These are phyloP conservation scores for Chaetodon trifasciatus DNA, from an alignment of 2,797 vertebrate species.

Conservation along the genomic window DNA sequence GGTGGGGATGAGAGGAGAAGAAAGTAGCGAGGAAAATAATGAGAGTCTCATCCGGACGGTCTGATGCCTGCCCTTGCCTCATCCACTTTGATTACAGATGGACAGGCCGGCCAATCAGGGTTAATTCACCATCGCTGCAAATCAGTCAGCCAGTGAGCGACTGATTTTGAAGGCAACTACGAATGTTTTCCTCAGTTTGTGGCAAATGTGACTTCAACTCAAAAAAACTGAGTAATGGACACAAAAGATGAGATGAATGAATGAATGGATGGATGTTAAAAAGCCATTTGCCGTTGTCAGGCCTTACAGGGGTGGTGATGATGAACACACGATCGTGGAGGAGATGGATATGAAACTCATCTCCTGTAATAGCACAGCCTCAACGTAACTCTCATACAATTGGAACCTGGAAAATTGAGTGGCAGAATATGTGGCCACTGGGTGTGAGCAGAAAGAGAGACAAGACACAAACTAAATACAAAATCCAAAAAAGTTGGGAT, in stretches of 20 bases:
- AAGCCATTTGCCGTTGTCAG: not conserved
- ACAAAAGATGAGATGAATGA: not conserved
- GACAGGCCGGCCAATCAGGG: conserved; percentile 67
- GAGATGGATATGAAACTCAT: not conserved
- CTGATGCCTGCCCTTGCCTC: conserved; percentile 41
- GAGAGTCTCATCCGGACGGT: conserved; percentile 51
- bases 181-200: conserved; percentile 34
- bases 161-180: conserved; percentile 33
- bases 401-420: not conserved
- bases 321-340: conserved; percentile 11
- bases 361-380: not conserved
- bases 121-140: conserved; percentile 60
- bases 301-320: not conserved
- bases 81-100: conserved; percentile 67
- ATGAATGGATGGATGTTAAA: conserved; percentile 14
- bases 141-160: conserved; percentile 37
- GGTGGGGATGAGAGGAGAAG: conserved; percentile 57
- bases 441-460: not conserved
- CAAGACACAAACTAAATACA: not conserved
- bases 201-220: conserved; percentile 13
- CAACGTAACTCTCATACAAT: not conserved
- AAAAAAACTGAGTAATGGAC: not conserved
- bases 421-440: not conserved
- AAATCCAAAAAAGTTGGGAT: no score
- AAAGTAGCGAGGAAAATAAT: conserved; percentile 65